These are phyloP conservation scores for Thalpophila matura DNA, from an alignment of 2,888 invertebrate species.

Conservation along the genomic window DNA sequence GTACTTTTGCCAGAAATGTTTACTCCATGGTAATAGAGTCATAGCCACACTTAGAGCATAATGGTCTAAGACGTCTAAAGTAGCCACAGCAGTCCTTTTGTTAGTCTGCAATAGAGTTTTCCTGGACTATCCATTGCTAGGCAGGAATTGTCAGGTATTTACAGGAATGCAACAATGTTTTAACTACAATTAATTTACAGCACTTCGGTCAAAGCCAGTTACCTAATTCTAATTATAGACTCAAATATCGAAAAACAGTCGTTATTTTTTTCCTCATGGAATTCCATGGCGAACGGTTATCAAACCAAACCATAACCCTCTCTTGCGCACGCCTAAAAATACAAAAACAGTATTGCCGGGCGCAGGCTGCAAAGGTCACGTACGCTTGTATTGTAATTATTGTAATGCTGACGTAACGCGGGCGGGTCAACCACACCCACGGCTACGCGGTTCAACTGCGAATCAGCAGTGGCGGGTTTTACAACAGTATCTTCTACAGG, in stretches of 20 bases:
- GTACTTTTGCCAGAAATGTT: too few species aligned
- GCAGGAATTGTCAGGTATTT: too few species aligned
- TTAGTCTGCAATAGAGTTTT: too few species aligned
- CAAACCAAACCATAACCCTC: conserved; percentile 4
- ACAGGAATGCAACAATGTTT: too few species aligned
- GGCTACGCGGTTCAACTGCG: conserved; percentile 21
- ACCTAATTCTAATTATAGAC: background rate
- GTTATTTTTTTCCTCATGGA: background rate
- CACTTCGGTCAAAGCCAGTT: too few species aligned
- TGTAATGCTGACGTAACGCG: conserved; percentile 56
- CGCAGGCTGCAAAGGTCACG: conserved; percentile 45
- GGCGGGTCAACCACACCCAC: conserved; percentile 64
- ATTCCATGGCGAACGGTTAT: background rate
- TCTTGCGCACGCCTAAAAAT: conserved; percentile 13
- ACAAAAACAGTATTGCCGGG: background rate
- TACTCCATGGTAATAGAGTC: too few species aligned
- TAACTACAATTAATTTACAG: too few species aligned
- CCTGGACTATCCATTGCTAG: too few species aligned
- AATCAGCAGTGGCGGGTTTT: conserved; percentile 43
- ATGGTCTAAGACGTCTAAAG: too few species aligned
- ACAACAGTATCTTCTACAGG: conserved; percentile 26
- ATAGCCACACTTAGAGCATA: too few species aligned
- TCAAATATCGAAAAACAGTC: background rate
- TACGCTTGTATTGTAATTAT: too few species aligned
- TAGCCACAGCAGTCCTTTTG: too few species aligned